Evolutionary conservation across 2,113 vertebrate genomes (phyloP), one percentile per base, ranked within the genome.

Genomic region (Orcinus orca): DNA sequence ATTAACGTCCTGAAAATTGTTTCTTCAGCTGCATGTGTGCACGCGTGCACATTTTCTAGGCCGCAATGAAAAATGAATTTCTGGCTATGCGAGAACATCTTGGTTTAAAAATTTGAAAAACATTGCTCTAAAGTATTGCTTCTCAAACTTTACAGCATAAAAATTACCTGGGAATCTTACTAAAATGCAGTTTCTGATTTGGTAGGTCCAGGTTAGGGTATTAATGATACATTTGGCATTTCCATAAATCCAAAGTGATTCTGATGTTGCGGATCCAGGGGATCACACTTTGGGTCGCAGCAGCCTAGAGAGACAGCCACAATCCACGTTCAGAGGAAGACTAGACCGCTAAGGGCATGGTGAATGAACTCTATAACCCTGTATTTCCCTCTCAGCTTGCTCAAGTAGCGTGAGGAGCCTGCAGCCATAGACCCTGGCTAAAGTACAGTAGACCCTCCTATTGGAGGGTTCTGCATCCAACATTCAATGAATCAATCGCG

Each of bases 141-240:
- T 73, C 55, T 89, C 68, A 23, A 68, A 63, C 5, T n/a, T 90
- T n/a, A 86, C 14, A 8, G 36, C 18, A 74, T 74, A 70, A 60
- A 80, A 83, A 86, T 73, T 73, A 90, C 20, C 15, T 86, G 8
- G 13, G 58, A 44, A 44, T 63, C 36, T 93, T 71, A 11, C 58
- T 76, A 60, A 93, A 97, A 85, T 63, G 29, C 26, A 68, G 3
- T 74, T 93, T 92, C 50, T 91, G 47, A 86, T 53, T 91, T 4
- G 31, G 2, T 65, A 20, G 31, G 12, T 55, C 8, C n/a, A 2
- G 21, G 2, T 5, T 70, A 70, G 8, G 8, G 31, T 31, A 82
- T 89, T 71, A 58, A 5, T 21, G 20, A 58, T 58, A 62, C 3
- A 58, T 68, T 93, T 31, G 60, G 10, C 47, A 50, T 63, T 80